Percentiles rank a stretch among this genome's conserved stretches.
phyloP scores from a whole-genome alignment of 2,797 vertebrate genomes.

The Mycteria americana region DNA sequence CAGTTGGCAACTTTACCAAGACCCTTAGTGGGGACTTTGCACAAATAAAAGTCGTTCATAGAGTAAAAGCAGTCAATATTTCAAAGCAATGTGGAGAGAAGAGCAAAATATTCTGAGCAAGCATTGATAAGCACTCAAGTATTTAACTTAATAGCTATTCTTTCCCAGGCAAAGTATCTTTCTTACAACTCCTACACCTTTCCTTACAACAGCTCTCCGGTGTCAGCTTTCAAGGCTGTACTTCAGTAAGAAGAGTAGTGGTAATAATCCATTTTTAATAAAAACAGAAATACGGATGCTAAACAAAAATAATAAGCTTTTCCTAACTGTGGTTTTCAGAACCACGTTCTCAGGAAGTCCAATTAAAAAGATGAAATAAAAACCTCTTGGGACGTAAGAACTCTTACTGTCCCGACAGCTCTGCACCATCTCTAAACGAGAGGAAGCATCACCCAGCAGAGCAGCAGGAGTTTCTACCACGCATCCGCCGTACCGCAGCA shows the following conservation, averaged over 20 bases:
- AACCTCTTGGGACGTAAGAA: background rate
- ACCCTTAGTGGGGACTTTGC: background rate
- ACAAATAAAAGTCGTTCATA: background rate
- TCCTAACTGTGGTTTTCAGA: background rate
- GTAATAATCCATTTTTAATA: background rate
- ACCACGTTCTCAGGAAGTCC: background rate
- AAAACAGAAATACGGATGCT: background rate
- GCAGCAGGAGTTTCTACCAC: background rate
- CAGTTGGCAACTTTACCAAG: background rate
- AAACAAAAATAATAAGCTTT: background rate
- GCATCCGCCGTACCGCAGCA: background rate
- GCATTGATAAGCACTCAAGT: background rate
- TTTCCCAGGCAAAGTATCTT: background rate
- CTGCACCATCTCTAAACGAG: fast-evolving
- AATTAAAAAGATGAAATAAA: background rate
- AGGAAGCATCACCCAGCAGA: background rate
- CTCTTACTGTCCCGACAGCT: fast-evolving
- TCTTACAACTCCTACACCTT: background rate
- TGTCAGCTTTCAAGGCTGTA: background rate
- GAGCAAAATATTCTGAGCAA: background rate
- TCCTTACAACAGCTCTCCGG: background rate
- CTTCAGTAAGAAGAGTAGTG: background rate
- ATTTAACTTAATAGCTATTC: background rate
- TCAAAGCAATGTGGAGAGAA: background rate
- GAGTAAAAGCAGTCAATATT: background rate